Evolutionary conservation across 2,113 vertebrate species (phyloP).

Genomic region (Misgurnus mizolepis): DNA sequence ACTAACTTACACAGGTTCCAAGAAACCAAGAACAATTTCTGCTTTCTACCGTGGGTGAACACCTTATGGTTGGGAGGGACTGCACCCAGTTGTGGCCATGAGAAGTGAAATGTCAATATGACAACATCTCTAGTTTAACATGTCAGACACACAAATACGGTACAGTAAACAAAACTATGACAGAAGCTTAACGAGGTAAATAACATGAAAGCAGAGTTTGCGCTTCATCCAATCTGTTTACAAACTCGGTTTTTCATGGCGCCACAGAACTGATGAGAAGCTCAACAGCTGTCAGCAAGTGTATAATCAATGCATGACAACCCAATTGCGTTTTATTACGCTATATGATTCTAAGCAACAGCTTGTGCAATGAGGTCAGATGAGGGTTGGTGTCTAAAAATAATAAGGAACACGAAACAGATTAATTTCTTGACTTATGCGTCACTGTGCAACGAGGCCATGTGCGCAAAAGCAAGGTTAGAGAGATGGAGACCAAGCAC

Average conservation of each 20-base stretch:
- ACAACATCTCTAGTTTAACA: background rate
- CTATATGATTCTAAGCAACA: background rate
- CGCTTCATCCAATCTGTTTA: constrained; percentile 20
- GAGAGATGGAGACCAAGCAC: constrained; percentile 25
- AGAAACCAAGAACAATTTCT: constrained; percentile 10
- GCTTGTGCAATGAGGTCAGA: background rate
- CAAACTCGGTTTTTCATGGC: constrained; percentile 5
- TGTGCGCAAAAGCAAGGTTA: constrained; percentile 37
- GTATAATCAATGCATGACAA: background rate
- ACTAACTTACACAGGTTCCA: constrained; percentile 30
- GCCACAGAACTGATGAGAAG: constrained; percentile 14
- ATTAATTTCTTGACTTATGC: constrained; percentile 3
- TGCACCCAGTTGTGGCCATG: constrained; percentile 19
- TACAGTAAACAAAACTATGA: background rate
- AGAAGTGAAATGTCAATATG: constrained; percentile 17
- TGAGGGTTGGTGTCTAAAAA: background rate
- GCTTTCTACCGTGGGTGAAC: constrained; percentile 5
- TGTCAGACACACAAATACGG: background rate
- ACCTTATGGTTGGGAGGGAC: constrained; percentile 21
- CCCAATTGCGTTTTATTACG: background rate
- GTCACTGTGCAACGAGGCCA: constrained; percentile 32
- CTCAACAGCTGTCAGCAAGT: constrained; percentile 46
- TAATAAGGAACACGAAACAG: background rate
- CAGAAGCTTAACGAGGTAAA: background rate
- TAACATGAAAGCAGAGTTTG: constrained; percentile 1